These are phyloP conservation scores for Acleris laterana DNA, from an alignment of 2,888 invertebrate genomes.

Conservation along the genomic window DNA sequence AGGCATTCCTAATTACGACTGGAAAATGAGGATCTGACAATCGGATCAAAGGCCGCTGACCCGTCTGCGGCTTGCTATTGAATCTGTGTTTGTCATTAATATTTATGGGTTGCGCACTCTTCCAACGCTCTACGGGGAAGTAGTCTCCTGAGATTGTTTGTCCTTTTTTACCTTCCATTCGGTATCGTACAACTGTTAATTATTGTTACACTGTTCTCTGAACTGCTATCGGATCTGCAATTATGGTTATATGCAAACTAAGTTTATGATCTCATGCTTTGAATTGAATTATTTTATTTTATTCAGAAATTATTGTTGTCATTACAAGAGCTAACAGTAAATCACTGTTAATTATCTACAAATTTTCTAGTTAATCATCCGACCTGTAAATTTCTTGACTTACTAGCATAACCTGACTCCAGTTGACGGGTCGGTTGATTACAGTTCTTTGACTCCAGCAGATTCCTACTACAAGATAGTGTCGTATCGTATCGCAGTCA, in stretches of 20 bases:
- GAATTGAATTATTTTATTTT: background rate
- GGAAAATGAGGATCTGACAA: conserved; percentile 71
- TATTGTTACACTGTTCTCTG: conserved; percentile 17
- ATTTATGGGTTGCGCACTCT: conserved; percentile 74
- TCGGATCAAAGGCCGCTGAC: conserved; percentile 76
- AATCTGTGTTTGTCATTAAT: conserved; percentile 79
- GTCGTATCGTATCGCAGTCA: conserved; percentile 57
- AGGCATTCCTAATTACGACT: conserved; percentile 72
- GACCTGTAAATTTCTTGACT: no score
- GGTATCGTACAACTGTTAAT: conserved; percentile 31
- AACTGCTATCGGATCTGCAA: background rate
- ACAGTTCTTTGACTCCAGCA: conserved; percentile 42
- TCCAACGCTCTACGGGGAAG: conserved; percentile 71
- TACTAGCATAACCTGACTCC: background rate
- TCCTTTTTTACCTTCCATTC: conserved; percentile 59
- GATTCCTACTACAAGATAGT: conserved; percentile 52
- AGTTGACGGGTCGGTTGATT: conserved; percentile 10
- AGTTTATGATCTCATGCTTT: background rate
- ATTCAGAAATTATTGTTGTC: background rate
- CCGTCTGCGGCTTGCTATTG: conserved; percentile 69
- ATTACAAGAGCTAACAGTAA: no score
- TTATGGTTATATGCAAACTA: background rate
- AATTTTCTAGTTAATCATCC: no score
- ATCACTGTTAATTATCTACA: no score
- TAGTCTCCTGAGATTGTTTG: conserved; percentile 64